Evolutionary conservation across 2,888 invertebrate species (phyloP).

Genomic region (Caenorhabditis angaria): DNA sequence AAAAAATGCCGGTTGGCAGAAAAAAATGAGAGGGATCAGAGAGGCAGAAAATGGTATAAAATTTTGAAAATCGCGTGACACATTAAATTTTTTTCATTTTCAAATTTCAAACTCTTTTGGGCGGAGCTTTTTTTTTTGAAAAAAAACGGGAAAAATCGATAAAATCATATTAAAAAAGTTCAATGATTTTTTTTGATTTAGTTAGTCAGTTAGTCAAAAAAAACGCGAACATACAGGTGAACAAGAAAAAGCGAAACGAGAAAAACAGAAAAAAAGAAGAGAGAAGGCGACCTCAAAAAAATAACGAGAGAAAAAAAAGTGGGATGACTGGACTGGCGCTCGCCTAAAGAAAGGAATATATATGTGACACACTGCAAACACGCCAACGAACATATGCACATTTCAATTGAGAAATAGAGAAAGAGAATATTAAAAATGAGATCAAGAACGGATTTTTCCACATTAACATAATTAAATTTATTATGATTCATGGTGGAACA

Average conservation of each 20-base stretch:
- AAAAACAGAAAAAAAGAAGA: background rate
- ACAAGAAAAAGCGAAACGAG: conserved; percentile 1
- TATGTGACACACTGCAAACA: conserved; percentile 1
- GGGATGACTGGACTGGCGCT: background rate
- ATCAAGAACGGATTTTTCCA: too few species aligned
- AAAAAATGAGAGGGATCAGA: background rate
- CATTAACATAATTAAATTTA: too few species aligned
- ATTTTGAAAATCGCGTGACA: too few species aligned
- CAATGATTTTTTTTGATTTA: background rate
- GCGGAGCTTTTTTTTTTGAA: too few species aligned
- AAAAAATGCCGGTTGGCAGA: background rate
- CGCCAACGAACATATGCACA: background rate
- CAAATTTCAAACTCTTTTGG: too few species aligned
- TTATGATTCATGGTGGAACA: too few species aligned
- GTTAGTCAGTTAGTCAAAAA: background rate
- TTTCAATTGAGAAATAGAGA: too few species aligned
- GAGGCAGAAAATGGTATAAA: background rate
- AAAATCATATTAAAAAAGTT: background rate
- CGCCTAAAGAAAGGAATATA: too few species aligned
- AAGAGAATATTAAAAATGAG: too few species aligned
- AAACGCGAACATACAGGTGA: conserved; percentile 2
- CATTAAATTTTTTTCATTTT: too few species aligned
- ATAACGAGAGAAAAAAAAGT: background rate
- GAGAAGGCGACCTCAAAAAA: background rate
- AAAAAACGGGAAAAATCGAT: background rate